Base-by-base conservation (phyloP, 2,888 invertebrate species). In the Ormia ochracea region DNA sequence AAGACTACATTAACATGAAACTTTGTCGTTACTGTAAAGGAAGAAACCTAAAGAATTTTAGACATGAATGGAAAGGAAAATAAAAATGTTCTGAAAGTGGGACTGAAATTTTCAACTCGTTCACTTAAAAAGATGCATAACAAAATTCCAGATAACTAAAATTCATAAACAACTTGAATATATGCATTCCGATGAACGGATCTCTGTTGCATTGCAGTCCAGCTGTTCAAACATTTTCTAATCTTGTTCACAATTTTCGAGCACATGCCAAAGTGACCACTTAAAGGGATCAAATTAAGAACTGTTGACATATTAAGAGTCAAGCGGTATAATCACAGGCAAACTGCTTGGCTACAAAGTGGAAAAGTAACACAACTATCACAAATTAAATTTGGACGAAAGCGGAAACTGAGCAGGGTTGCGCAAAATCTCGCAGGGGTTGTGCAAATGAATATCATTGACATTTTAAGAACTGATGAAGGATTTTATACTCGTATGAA, bases 261-360 rank as follows among this genome's bases (percentile, higher is more conserved):
- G 68, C 76, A 61, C 76, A 81, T 74, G 81, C 63, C 68, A 81
- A 75, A 77, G 12, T 76, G 72, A 45, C 54, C 66, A 52, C 72
- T 68, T 70, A 28, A 65, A 65, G n/a, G 19, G 41, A 66, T 78
- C 63, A 61, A 48, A 70, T 81, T 36, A 48, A 23, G 58, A 61
- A 45, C 23, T 61, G 63, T 77, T 78, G 68, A 45, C 68, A 68
- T 61, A 65, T 66, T 33, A 54, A 52, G 14, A 75, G 75, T 61
- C 68, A 79, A 56, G 52, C 21, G 50, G 31, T 7, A 43, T 54
- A 43, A 63, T 63, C n/a, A 56, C 33, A 61, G 17, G 66, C 21
- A 14, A 41, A 28, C 6, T 41, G 14, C 1, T 43, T 54, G 9
- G 33, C 5, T 36, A 14, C 54, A 21, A 43, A 21, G 2, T 7